Percentiles rank a stretch among this genome's conserved stretches.
These are phyloP conservation scores for Gopherus flavomarginatus DNA, from an alignment of 2,113 vertebrate genomes.

Conservation along the genomic window DNA sequence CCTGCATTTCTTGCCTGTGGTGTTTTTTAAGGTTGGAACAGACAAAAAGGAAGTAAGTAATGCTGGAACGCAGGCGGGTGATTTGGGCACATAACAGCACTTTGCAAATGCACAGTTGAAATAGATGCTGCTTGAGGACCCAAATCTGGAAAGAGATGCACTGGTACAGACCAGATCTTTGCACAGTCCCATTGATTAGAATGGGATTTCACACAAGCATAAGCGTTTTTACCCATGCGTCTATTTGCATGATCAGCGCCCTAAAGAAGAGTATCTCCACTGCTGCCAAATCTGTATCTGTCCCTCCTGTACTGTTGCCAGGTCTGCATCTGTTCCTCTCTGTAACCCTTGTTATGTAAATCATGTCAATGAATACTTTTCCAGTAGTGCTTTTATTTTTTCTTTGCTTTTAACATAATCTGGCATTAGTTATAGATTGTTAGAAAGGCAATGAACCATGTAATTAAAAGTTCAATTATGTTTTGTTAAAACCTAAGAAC, in stretches of 20 bases:
- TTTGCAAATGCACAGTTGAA: neutral
- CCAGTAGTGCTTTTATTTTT: neutral
- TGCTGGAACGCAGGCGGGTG: neutral
- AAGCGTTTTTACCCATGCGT: neutral
- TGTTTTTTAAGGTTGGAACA: neutral
- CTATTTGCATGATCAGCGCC: neutral
- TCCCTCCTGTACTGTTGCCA: neutral
- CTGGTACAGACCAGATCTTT: neutral
- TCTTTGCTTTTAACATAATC: neutral
- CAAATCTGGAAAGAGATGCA: neutral
- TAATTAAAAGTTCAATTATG: conserved; percentile 24
- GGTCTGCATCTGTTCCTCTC: neutral
- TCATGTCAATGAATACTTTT: neutral
- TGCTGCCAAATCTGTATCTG: neutral
- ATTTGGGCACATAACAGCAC: neutral
- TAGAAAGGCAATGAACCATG: conserved; percentile 8
- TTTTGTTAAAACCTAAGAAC: conserved; percentile 2
- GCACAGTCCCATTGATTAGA: neutral
- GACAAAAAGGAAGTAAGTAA: neutral
- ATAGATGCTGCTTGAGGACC: neutral
- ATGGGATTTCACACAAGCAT: neutral
- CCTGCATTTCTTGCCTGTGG: neutral
- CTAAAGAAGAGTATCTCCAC: neutral
- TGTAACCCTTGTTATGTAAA: neutral
- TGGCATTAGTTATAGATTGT: conserved; percentile 24